Base-by-base conservation (phyloP, 2,797 vertebrate species). In the Oryzias dopingdopingensis region DNA sequence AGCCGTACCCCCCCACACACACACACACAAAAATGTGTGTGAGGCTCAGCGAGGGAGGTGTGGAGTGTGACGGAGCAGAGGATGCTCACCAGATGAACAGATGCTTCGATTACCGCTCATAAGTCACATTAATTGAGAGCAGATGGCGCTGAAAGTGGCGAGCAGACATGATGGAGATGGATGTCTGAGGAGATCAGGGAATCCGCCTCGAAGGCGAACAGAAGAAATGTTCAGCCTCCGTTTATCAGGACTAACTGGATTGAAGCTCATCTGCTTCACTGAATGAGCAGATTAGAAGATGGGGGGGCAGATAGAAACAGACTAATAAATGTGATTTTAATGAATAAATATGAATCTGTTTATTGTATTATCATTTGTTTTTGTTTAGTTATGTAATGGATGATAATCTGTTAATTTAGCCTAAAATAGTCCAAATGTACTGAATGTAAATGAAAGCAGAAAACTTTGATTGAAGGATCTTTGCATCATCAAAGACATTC, bases 111-210 rank as follows among this genome's bases (percentile, higher is more conserved):
- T 86, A 86, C 75, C 66, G 80, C 76, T 86, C 62, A 56, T 85
- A 84, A 86, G 72, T 87, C 82, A 77, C 84, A 87, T 83, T 89
- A 87, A 89, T 86, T 53, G 76, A 79, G 80, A 85, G 56, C 83
- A 89, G 83, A 89, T 89, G 86, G 85, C 53, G 4, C 69, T 70
- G 72, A 67, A 71, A 83, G 78, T 79, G 78, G 76, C 32, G 26
- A 81, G 6, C 63, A 77, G 77, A 80, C 78, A 17, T 80, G 75
- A 84, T 72, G 12, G 71, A 85, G 72, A 87, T 86, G 71, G 70
- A 83, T 83, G 74, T 62, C 54, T 77, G 46, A 52, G 72, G 65
- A 76, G 76, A 84, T 78, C 70, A 48, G 26, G 54, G 62, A 74
- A 75, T 74, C 70, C 60, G 65, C 80, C 65, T 51, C 47, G 5